Evolutionary conservation across 2,113 vertebrate genomes (phyloP).

Genomic region (Poicephalus gulielmi): DNA sequence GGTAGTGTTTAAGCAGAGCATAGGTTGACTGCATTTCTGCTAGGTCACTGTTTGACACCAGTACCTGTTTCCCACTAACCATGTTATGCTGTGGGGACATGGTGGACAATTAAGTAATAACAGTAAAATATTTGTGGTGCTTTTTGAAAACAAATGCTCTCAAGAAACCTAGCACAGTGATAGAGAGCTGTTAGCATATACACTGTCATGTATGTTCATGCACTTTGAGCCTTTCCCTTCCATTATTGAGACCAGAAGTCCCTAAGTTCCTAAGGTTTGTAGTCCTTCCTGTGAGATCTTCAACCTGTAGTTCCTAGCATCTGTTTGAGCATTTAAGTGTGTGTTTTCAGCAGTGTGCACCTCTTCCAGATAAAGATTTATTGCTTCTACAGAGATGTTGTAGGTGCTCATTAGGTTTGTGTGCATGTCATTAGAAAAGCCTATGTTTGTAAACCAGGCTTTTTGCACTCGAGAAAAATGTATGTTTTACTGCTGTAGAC

Average conservation of each 20-base stretch:
- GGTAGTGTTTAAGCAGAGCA: neutral
- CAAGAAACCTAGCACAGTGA: neutral
- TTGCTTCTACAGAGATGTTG: neutral
- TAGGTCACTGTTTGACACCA: neutral
- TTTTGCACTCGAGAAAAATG: neutral
- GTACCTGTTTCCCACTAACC: neutral
- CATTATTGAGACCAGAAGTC: neutral
- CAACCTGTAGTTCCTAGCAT: neutral
- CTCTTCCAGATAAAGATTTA: neutral
- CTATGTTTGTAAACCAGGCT: neutral
- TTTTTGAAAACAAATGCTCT: neutral
- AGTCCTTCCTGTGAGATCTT: neutral
- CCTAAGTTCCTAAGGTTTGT: neutral
- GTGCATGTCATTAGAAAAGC: neutral
- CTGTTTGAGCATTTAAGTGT: neutral
- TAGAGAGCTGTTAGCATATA: neutral
- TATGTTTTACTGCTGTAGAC: neutral
- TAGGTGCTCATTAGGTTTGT: neutral
- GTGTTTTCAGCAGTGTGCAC: neutral
- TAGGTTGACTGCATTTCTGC: neutral
- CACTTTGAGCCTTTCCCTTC: neutral
- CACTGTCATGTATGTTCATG: accelerated
- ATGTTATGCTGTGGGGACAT: neutral
- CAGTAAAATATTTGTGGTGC: neutral
- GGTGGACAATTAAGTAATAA: neutral